Evolutionary conservation across 2,888 invertebrate species (phyloP).

Genomic region (Escarpia spicata): DNA sequence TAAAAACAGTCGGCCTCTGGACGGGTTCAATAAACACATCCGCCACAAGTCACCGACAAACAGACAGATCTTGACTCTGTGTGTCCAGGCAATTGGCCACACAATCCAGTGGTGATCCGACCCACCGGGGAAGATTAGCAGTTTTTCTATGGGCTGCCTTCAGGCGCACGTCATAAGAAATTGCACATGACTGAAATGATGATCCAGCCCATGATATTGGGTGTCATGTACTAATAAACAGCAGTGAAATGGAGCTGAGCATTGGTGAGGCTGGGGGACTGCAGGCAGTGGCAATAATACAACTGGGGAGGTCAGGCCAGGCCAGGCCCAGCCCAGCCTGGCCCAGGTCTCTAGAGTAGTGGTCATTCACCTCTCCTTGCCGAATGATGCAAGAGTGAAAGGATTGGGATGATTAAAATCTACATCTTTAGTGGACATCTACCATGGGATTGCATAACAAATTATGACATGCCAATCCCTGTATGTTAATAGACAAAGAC

Average conservation of each 20-base stretch:
- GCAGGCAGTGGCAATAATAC: background rate
- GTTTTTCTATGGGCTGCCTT: background rate
- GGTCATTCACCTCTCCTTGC: background rate
- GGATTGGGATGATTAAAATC: background rate
- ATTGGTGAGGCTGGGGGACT: background rate
- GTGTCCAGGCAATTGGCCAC: constrained; percentile 5
- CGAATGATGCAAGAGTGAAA: background rate
- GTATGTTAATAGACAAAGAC: background rate
- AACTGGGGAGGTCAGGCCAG: background rate
- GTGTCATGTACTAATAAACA: constrained; percentile 11
- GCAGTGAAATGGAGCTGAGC: background rate
- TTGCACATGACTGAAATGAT: background rate
- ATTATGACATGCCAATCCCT: background rate
- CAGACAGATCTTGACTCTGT: background rate
- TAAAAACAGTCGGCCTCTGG: background rate
- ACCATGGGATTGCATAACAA: background rate
- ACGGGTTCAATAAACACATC: background rate
- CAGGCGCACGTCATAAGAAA: constrained; percentile 10
- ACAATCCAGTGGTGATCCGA: background rate
- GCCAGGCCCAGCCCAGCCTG: background rate
- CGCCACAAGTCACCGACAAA: background rate
- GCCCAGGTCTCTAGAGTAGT: background rate
- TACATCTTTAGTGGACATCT: background rate
- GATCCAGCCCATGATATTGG: background rate
- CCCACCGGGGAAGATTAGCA: background rate